Evolutionary conservation across 2,888 invertebrate genomes (phyloP).

Genomic region (Seira ritae): DNA sequence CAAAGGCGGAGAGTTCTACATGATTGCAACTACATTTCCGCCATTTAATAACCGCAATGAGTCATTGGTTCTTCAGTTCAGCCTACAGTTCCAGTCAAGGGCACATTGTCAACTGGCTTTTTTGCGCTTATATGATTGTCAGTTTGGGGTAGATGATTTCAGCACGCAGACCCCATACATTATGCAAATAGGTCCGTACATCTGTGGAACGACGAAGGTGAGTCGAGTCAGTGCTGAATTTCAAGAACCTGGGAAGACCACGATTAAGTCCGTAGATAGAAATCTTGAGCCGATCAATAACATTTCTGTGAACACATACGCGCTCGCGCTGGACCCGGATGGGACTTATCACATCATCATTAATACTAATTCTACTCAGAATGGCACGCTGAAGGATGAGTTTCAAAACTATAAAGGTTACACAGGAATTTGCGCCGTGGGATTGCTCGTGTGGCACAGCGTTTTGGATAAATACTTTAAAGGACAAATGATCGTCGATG

Average conservation of each 20-base stretch:
- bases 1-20: conserved; percentile 57
- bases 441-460: conserved; percentile 52
- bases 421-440: conserved; percentile 48
- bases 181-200: conserved; percentile 58
- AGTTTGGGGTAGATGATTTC: conserved; percentile 53
- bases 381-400: conserved; percentile 45
- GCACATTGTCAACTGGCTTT: conserved; percentile 54
- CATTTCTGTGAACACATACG: conserved; percentile 40
- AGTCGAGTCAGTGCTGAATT: conserved; percentile 41
- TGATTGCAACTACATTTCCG: conserved; percentile 51
- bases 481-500: conserved; percentile 60
- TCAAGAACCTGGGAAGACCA: conserved; percentile 47
- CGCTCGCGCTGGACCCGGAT: conserved; percentile 39
- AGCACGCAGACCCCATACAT: conserved; percentile 46
- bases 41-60: conserved; percentile 58
- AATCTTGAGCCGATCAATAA: conserved; percentile 43
- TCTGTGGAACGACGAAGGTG: conserved; percentile 27
- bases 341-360: conserved; percentile 46
- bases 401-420: conserved; percentile 57
- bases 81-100: conserved; percentile 52
- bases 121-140: conserved; percentile 56
- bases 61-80: conserved; percentile 51
- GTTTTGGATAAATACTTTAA: conserved; percentile 61
- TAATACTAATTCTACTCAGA: conserved; percentile 37
- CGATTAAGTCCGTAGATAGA: conserved; percentile 41